These are phyloP conservation scores for Anguilla japonica DNA, from an alignment of 2,113 vertebrate genomes.

Conservation along the genomic window DNA sequence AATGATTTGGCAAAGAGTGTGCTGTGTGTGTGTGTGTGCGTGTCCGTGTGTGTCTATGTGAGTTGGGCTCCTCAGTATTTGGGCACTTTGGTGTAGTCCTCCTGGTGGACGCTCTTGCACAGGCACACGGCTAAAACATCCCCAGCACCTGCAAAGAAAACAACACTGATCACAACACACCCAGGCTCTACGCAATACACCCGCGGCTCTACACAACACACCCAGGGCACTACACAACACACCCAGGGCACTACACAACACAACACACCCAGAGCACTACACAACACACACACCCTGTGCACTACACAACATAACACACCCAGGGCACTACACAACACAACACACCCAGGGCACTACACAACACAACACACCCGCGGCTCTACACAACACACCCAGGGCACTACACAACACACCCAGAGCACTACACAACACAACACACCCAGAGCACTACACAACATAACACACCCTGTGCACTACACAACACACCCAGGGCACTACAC, in stretches of 20 bases:
- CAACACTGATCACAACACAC: conserved; percentile 11
- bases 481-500: not conserved
- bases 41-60: conserved; percentile 1
- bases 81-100: conserved; percentile 95
- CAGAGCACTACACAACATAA: conserved; percentile 13
- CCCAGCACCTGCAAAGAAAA: conserved; percentile 79
- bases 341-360: conserved; percentile 1
- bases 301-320: not conserved
- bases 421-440: not conserved
- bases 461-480: not conserved
- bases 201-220: not conserved
- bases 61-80: conserved; percentile 77
- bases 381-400: not conserved
- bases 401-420: conserved; percentile 1
- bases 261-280: too few species aligned
- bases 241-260: too few species aligned
- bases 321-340: not conserved
- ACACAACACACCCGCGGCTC: not conserved
- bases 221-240: not conserved
- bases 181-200: not conserved
- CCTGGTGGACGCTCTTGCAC: conserved; percentile 84
- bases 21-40: not conserved
- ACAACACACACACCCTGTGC: not conserved
- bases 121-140: conserved; percentile 89
- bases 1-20: too few species aligned